Conservation (phyloP, 1,140 invertebrate species). For the Venturia canescens region DNA sequence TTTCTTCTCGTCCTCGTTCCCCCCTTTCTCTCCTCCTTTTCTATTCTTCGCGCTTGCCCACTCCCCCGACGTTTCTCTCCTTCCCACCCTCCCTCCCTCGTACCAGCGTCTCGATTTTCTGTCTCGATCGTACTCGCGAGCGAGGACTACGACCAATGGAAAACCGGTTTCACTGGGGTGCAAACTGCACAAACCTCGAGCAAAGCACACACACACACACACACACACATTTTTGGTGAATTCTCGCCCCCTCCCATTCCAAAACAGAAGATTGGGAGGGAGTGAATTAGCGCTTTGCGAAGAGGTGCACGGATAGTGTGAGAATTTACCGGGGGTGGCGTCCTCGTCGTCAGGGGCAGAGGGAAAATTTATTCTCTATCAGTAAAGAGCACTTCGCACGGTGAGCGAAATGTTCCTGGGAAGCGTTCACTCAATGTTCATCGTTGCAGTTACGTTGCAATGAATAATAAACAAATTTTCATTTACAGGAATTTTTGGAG, state of each 20-base stretch:
- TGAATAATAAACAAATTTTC: too few relatives aligned
- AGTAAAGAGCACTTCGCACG: too few relatives aligned
- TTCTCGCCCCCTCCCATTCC: not conserved
- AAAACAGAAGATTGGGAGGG: not conserved
- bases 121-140: not conserved
- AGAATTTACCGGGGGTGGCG: not conserved
- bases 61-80: not conserved
- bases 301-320: not conserved
- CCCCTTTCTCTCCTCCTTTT: conserved; percentile 19
- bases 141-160: not conserved
- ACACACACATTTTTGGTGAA: not conserved
- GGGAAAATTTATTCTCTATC: too few relatives aligned
- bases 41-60: not conserved
- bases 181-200: conserved; percentile 4
- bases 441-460: too few relatives aligned
- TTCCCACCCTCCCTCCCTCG: not conserved
- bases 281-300: conserved; percentile 8
- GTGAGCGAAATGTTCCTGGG: too few relatives aligned
- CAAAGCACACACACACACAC: not conserved
- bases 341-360: not conserved
- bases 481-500: too few relatives aligned
- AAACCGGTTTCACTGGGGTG: conserved; percentile 18
- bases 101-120: not conserved
- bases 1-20: not conserved
- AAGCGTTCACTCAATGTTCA: too few relatives aligned